Percentiles rank a stretch among this genome's conserved stretches.
Conservation (phyloP, 2,113 vertebrate genomes). For the Phaethornis superciliosus region DNA sequence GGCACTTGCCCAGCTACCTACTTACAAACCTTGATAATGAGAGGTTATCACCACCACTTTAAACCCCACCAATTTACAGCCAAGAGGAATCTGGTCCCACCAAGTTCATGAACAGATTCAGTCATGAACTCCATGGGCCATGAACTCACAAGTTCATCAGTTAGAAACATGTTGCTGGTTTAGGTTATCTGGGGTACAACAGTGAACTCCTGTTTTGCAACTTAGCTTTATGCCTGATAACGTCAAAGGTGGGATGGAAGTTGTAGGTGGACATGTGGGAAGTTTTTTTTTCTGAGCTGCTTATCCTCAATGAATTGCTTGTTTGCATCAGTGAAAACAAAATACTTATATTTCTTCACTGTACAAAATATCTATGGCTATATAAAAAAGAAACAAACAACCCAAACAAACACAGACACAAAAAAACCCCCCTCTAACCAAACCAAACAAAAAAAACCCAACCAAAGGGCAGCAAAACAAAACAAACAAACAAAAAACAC, state of each 20-base stretch:
- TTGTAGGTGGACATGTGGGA: neutral
- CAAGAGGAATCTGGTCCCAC: neutral
- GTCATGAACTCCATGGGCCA: neutral
- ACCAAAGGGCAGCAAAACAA: too few species aligned
- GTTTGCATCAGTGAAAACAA: neutral
- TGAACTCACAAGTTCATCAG: neutral
- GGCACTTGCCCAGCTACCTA: neutral
- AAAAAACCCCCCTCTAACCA: too few species aligned
- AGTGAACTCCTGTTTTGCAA: neutral
- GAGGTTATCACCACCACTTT: neutral
- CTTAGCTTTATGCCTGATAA: neutral
- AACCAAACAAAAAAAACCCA: too few species aligned
- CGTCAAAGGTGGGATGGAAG: neutral
- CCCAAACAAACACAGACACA: too few species aligned
- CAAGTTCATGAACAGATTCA: neutral
- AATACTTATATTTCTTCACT: neutral
- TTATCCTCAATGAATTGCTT: neutral
- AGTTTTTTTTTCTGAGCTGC: neutral
- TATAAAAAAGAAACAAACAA: neutral
- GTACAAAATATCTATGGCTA: neutral
- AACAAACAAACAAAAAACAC: too few species aligned
- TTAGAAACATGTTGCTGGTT: neutral
- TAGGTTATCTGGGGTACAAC: neutral
- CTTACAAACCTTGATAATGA: neutral
- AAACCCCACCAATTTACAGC: neutral